Evolutionary conservation across 2,113 vertebrate species (phyloP).

Genomic region (Tursiops truncatus): DNA sequence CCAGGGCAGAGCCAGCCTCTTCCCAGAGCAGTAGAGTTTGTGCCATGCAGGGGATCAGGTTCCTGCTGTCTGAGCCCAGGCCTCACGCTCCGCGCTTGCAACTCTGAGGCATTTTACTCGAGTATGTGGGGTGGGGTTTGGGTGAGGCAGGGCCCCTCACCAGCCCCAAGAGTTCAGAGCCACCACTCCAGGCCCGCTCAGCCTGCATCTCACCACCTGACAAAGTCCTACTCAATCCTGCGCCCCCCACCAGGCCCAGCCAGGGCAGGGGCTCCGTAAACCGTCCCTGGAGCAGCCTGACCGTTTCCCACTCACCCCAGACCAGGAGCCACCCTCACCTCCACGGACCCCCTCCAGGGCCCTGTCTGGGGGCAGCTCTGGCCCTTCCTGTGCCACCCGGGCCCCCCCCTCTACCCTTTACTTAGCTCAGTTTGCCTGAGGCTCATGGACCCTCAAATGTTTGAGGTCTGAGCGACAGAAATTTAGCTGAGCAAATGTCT

Average conservation of each 20-base stretch:
- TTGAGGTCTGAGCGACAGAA: neutral
- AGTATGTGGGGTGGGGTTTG: neutral
- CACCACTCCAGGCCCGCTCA: neutral
- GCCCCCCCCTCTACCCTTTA: neutral
- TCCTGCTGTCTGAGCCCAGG: neutral
- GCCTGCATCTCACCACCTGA: no score
- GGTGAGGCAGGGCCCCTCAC: neutral
- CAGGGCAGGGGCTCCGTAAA: neutral
- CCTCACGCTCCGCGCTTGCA: neutral
- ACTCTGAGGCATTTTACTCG: neutral
- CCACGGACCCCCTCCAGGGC: neutral
- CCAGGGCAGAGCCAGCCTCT: neutral
- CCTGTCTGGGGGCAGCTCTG: neutral
- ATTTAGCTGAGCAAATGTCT: neutral
- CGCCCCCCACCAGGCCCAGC: fast-evolving
- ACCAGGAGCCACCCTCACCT: neutral
- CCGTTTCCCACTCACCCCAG: neutral
- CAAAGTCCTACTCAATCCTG: neutral
- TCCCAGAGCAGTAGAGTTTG: neutral
- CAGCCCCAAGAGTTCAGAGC: neutral
- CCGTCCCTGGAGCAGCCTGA: neutral
- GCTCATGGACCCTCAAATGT: neutral
- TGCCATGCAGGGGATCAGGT: fast-evolving
- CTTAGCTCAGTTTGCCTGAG: neutral
- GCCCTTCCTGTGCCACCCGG: neutral